Conservation (phyloP, 2,113 vertebrate species). For the Entomyzon cyanotis region DNA sequence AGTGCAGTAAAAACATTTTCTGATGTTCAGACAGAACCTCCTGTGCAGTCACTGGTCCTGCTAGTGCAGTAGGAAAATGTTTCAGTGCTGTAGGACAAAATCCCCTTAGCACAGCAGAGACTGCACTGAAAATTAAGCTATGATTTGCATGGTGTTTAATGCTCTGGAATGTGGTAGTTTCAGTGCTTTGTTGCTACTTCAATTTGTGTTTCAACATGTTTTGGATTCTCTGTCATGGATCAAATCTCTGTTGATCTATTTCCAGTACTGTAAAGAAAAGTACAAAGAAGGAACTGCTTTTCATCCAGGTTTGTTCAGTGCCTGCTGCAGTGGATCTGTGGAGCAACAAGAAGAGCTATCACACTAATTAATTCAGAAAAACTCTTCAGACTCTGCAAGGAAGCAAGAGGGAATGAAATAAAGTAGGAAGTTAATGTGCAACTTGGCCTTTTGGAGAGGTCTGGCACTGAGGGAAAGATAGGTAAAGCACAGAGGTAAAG, state of each 20-base stretch:
- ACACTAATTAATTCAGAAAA: neutral
- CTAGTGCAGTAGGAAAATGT: neutral
- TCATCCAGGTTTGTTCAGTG: neutral
- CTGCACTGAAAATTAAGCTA: neutral
- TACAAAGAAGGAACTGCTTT: neutral
- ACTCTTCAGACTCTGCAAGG: neutral
- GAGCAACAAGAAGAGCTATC: neutral
- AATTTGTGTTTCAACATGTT: neutral
- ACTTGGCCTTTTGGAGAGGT: neutral
- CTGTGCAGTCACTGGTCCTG: neutral
- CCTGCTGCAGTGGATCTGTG: neutral
- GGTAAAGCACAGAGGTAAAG: neutral
- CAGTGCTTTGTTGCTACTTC: neutral
- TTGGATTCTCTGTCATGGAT: neutral
- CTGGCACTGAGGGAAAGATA: neutral
- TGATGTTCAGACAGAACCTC: neutral
- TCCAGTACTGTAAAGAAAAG: neutral
- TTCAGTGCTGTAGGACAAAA: neutral
- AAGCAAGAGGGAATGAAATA: neutral
- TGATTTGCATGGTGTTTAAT: neutral
- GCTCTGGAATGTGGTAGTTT: neutral
- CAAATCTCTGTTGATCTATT: neutral
- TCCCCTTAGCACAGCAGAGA: neutral
- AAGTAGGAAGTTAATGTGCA: neutral
- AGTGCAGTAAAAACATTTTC: neutral